These are phyloP conservation scores for Sycophila sp. DNA, from an alignment of 1,140 invertebrate genomes.

Conservation along the genomic window DNA sequence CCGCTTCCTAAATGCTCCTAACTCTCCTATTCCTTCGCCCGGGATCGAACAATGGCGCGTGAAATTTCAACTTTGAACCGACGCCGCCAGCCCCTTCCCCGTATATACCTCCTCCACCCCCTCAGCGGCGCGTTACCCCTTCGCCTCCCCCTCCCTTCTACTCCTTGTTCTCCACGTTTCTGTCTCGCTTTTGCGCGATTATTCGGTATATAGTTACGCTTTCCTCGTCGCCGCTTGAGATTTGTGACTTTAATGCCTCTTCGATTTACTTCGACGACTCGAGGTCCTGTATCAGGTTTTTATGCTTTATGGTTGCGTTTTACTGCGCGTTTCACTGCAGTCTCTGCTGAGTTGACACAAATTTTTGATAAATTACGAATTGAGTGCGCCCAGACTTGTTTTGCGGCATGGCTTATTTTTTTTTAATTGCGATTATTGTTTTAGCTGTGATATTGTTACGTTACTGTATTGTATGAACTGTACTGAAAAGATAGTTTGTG, in stretches of 20 bases:
- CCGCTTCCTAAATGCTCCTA: conserved; percentile 61
- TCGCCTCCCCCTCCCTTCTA: not conserved
- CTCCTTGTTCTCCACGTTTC: not conserved
- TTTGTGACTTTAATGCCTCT: not conserved
- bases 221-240: not conserved
- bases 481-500: too few species aligned
- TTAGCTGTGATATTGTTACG: too few species aligned
- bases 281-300: too few species aligned
- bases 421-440: too few species aligned
- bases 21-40: conserved; percentile 58
- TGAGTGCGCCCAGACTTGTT: too few species aligned
- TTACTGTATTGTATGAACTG: too few species aligned
- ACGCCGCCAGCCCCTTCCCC: conserved; percentile 11
- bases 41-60: conserved; percentile 64
- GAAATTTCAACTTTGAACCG: conserved; percentile 65
- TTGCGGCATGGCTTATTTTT: too few species aligned
- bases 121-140: too few species aligned
- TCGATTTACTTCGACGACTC: not conserved
- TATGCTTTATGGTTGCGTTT: too few species aligned
- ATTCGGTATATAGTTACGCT: not conserved
- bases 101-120: not conserved
- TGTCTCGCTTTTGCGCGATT: not conserved
- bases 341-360: too few species aligned
- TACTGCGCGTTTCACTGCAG: too few species aligned
- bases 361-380: too few species aligned